Evolutionary conservation across 2,113 vertebrate species (phyloP).

Genomic region (Cottus gobio): DNA sequence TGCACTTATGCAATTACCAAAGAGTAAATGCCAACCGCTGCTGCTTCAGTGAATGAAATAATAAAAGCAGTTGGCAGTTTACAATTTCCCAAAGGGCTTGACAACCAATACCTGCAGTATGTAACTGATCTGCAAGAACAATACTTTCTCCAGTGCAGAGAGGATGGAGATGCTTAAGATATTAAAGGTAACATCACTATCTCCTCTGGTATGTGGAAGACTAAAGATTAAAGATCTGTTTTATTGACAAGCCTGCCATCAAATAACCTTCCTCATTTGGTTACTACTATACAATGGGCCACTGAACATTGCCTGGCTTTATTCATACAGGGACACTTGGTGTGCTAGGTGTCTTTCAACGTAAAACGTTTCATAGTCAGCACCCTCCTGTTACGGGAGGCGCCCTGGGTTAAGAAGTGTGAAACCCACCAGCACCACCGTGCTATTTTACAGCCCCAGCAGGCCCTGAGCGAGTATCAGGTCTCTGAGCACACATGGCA

Average conservation of each 20-base stretch:
- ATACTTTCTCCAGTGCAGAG: conserved; percentile 5
- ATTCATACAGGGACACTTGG: conserved; percentile 23
- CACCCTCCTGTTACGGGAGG: conserved; percentile 60
- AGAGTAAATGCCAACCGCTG: conserved; percentile 55
- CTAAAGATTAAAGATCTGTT: not conserved
- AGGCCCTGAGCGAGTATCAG: conserved; percentile 68
- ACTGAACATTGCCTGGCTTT: not conserved
- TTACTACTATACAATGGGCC: conserved; percentile 4
- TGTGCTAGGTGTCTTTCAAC: conserved; percentile 38
- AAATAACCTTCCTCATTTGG: not conserved
- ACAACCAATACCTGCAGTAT: conserved; percentile 16
- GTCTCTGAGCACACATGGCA: conserved; percentile 72
- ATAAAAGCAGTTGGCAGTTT: conserved; percentile 40
- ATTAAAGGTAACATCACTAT: not conserved
- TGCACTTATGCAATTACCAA: conserved; percentile 57
- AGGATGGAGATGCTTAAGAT: not conserved
- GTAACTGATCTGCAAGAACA: conserved; percentile 3
- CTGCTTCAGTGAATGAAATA: conserved; percentile 41
- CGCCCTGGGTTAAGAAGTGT: conserved; percentile 58
- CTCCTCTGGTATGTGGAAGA: conserved; percentile 1
- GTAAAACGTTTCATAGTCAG: conserved; percentile 54
- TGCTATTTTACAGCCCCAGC: conserved; percentile 62
- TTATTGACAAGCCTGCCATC: no score
- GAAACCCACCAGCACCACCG: conserved; percentile 66
- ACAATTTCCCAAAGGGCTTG: conserved; percentile 22